Evolutionary conservation across 2,113 vertebrate species (phyloP), one percentile per base, ranked within the genome.

Genomic region (Macroglossus sobrinus): DNA sequence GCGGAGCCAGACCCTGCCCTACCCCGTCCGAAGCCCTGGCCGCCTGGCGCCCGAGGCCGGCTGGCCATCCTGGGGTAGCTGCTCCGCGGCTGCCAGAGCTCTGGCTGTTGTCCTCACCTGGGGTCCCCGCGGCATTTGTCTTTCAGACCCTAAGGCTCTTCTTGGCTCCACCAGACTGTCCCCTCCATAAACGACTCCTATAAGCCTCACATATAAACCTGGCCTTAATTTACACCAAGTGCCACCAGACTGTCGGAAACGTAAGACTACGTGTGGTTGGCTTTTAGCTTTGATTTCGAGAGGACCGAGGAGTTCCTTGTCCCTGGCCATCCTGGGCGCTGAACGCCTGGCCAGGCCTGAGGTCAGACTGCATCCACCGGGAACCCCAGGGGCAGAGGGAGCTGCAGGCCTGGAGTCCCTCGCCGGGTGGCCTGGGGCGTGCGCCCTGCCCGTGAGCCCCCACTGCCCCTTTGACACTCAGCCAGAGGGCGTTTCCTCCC

Each of bases 41-140:
- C 35, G 22, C 53, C 21, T 0, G 1, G 35, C 40, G 4, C 38
- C n/a, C 2, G 0, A 14, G n/a, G 68, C 35, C 2, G n/a, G 38
- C 55, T 35, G 3, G 9, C 8, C 9, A 66, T 28, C 26, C 7
- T 2, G 6, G 14, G 24, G 38, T 15, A 6, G 30, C 22, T 26
- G 2, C 22, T 22, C 28, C 47, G 38, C 33, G 21, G 5, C 24
- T 30, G 59, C 35, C 63, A 6, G 2, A 38, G 40, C 57, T 35
- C 12, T 33, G 21, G 38, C 92, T 50, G 0, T 30, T 40, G 81
- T 19, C 55, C 69, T 9, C 4, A 2, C 26, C 7, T 12, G 7
- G 1, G 1, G 5, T 35, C 15, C 40, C 40, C 45, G n/a, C 28
- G 15, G 45, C 22, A 13, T 38, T 69, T 69, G 26, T 35, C 50